A percentile compares a stretch with the other conserved stretches of the same genome.
Evolutionary conservation across 2,113 vertebrate genomes (phyloP).

Genomic region (Cyphomyrus plagiostoma): DNA sequence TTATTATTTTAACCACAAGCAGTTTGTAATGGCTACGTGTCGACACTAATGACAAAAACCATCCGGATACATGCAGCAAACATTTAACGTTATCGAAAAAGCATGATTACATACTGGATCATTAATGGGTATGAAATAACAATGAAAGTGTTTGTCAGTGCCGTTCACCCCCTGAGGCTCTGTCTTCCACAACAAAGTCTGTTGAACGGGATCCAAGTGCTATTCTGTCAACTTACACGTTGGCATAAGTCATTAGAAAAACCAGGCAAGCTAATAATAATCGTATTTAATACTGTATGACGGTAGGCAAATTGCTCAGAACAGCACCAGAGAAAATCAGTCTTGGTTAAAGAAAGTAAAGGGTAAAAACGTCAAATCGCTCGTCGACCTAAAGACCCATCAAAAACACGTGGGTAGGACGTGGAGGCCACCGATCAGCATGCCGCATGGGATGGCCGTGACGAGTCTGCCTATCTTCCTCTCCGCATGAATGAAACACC

Average conservation of each 20-base stretch:
- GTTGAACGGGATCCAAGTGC: background rate
- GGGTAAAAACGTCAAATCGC: background rate
- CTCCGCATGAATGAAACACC: background rate
- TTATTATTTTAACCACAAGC: background rate
- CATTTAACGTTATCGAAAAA: background rate
- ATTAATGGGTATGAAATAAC: background rate
- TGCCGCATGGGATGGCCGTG: background rate
- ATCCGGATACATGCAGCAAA: background rate
- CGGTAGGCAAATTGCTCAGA: background rate
- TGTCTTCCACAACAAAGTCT: background rate
- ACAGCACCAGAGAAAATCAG: background rate
- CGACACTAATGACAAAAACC: background rate
- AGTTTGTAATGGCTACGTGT: background rate
- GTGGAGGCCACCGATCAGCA: background rate
- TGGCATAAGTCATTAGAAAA: background rate
- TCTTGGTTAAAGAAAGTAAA: background rate
- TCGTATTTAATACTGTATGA: background rate
- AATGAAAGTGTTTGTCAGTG: background rate
- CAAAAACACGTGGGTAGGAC: background rate
- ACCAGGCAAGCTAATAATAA: background rate
- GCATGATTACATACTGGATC: background rate
- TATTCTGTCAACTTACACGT: background rate
- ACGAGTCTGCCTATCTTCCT: background rate
- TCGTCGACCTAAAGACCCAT: background rate
- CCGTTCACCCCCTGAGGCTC: background rate